Base-by-base conservation (phyloP, 1,140 invertebrate species). In the Venturia canescens region DNA sequence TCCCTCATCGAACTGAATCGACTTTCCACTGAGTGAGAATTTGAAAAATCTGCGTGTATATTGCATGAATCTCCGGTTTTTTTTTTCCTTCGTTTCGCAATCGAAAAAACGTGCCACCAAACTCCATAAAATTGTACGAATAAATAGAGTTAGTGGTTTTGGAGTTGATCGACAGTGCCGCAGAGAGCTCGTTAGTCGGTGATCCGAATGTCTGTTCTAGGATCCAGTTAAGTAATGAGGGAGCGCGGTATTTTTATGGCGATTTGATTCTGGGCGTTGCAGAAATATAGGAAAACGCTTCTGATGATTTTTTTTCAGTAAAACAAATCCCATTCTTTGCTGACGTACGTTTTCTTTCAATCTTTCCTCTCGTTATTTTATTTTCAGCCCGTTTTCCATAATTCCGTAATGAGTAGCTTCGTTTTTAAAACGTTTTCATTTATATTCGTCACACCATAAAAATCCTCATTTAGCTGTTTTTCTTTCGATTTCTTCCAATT, bases 151-250 rank as follows among this genome's bases (percentile, higher is more conserved):
- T 26, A 26, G 57, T 21, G 21, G 11, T 21, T 63, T 16, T 63
- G 9, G 57, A n/a, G 21, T 63, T 5, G 13, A 63, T 26, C 57
- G 57, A 63, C 57, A 63, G 57, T 63, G 57, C 57, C 57, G n/a
- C n/a, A 44, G 48, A 50, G 67, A 44, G 69, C 76, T 80, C 79
- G 76, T 80, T 83, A 78, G 75, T 71, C 6, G 26, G 21, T 66
- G 48, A 66, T 44, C 66, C n/a, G 16, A 15, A n/a, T 63, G 18
- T 34, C 60, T 60, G 67, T 71, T 79, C 67, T 21, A 63, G 31
- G 67, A 71, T 44, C 21, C 29, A 21, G 78, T 67, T 34, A 34
- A 29, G 75, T 63, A 60, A 66, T 72, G 72, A 80, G 57, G 29
- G 53, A 21, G 16, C 5, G 57, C 11, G 16, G 57, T 26, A 21